phyloP scores from a whole-genome alignment of 2,797 vertebrate genomes.

The Enteromius treurensis region DNA sequence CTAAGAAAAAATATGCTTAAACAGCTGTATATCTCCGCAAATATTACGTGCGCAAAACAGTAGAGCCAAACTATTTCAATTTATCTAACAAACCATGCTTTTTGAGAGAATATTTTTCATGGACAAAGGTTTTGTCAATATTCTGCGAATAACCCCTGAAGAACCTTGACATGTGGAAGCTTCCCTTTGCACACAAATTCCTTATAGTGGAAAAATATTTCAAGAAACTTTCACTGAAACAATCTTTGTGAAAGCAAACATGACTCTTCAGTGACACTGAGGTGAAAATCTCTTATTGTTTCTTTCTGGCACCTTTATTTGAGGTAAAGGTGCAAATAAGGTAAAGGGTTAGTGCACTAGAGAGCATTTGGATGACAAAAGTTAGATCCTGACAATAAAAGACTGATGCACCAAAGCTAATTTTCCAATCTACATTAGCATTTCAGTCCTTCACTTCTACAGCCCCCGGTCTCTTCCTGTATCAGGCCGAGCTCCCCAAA shows the following conservation, averaged over 20 bases:
- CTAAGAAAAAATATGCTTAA: not conserved
- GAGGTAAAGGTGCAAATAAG: not conserved
- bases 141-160: not conserved
- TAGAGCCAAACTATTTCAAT: not conserved
- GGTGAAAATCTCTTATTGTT: not conserved
- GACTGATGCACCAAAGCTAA: not conserved
- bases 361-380: not conserved
- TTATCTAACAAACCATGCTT: not conserved
- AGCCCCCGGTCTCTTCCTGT: not conserved
- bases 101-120: not conserved
- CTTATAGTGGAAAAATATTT: not conserved
- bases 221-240: not conserved
- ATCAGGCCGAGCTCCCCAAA: slow-evolving; percentile 5
- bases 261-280: not conserved
- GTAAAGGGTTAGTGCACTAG: not conserved
- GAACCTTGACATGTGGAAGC: not conserved
- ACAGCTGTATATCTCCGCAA: not conserved
- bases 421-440: slow-evolving; percentile 28
- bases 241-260: not conserved
- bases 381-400: not conserved
- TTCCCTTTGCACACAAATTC: not conserved
- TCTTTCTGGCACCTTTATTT: not conserved
- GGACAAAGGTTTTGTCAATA: not conserved
- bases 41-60: not conserved
- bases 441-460: slow-evolving; percentile 22